Conservation (phyloP, 2,888 invertebrate species). For the Drosophila paramelanica region DNA sequence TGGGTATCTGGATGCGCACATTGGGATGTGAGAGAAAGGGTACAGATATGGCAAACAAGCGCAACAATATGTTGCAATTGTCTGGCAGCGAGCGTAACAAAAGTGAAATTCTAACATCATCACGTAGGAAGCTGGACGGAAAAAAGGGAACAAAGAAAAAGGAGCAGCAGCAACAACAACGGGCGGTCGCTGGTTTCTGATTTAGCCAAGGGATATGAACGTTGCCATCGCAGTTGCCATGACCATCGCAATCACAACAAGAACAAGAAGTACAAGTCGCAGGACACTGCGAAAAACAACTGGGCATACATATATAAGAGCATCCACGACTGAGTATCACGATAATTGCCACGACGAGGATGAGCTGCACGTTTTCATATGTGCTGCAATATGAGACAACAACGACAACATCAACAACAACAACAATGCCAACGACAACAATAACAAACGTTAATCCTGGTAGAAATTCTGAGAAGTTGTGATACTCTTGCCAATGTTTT, state of each 20-base stretch:
- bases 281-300: conserved; percentile 42
- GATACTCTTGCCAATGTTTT: conserved; percentile 10
- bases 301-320: conserved; percentile 13
- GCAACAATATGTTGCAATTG: conserved; percentile 74
- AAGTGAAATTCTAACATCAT: conserved; percentile 68
- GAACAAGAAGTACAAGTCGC: conserved; percentile 41
- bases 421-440: not conserved
- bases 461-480: not conserved
- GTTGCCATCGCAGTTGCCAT: conserved; percentile 66
- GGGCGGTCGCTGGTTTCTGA: conserved; percentile 47
- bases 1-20: conserved; percentile 27
- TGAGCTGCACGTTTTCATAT: conserved; percentile 34
- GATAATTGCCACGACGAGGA: conserved; percentile 65
- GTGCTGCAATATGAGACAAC: conserved; percentile 32
- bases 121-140: conserved; percentile 51
- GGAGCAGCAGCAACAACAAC: conserved; percentile 17
- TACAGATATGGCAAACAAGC: conserved; percentile 36
- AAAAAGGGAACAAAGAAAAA: conserved; percentile 16
- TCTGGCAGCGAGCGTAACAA: conserved; percentile 57
- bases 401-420: not conserved
- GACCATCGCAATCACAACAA: conserved; percentile 70
- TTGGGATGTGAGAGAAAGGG: not conserved
- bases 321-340: conserved; percentile 44
- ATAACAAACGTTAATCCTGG: not conserved
- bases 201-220: conserved; percentile 56